Conservation (phyloP, 2,888 invertebrate species). For the Apeira syringaria region DNA sequence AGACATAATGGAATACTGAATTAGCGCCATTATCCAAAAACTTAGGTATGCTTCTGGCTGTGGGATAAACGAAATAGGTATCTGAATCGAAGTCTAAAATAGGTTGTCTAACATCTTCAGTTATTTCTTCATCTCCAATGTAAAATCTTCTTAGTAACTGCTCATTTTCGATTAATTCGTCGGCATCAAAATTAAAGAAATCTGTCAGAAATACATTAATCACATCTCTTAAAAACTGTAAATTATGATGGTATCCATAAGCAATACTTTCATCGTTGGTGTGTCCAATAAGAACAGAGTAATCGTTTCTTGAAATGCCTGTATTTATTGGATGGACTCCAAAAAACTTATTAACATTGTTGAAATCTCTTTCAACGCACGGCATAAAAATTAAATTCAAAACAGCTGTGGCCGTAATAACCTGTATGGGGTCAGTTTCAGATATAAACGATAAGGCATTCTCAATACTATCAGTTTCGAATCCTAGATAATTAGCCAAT, state of each 20-base stretch:
- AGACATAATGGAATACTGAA: neutral
- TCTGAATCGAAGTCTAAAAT: neutral
- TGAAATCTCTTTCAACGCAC: neutral
- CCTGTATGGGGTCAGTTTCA: neutral
- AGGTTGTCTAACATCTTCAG: neutral
- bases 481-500: neutral
- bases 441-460: neutral
- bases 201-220: neutral
- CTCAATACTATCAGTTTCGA: neutral
- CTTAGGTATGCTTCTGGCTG: neutral
- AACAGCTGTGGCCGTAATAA: neutral
- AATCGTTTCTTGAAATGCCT: neutral
- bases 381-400: neutral
- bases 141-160: neutral
- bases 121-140: neutral
- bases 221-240: too few relatives aligned
- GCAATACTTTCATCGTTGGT: neutral
- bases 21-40: neutral
- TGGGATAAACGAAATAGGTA: neutral
- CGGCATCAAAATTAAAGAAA: neutral
- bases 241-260: neutral
- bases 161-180: neutral
- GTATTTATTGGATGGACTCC: neutral
- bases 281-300: neutral
- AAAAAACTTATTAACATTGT: neutral